phyloP scores from a whole-genome alignment of 2,797 vertebrate species.

The Paramormyrops hopkinsi region DNA sequence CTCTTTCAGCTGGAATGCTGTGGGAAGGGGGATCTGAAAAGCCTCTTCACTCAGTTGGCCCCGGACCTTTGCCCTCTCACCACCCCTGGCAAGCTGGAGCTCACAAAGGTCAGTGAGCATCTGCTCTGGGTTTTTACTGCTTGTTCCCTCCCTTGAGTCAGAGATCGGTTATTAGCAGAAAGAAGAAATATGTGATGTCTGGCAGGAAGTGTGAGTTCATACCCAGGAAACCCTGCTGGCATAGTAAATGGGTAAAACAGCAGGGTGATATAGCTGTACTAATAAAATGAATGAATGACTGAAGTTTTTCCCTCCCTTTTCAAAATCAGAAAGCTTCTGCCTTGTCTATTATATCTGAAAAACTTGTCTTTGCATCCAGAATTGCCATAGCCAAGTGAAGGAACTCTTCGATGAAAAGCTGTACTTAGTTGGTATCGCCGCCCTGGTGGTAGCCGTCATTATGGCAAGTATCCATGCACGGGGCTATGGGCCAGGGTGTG shows the following conservation, averaged over 20 bases:
- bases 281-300: neutral
- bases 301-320: neutral
- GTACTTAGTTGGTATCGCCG: slow-evolving; percentile 82
- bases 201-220: neutral
- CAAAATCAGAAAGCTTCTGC: neutral
- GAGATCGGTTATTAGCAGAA: neutral
- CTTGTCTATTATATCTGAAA: neutral
- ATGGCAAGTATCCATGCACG: slow-evolving; percentile 69
- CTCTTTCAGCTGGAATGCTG: slow-evolving; percentile 71
- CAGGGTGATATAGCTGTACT: neutral
- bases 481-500: neutral
- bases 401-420: slow-evolving; percentile 83
- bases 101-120: neutral
- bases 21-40: slow-evolving; percentile 36
- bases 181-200: neutral
- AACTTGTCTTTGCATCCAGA: slow-evolving; percentile 34
- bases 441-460: slow-evolving; percentile 87
- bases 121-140: neutral
- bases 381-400: slow-evolving; percentile 72
- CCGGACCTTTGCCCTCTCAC: slow-evolving; percentile 50
- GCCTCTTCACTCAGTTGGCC: accelerated
- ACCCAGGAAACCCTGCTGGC: neutral
- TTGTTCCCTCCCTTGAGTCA: neutral
- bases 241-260: neutral
- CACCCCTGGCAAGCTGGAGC: accelerated